A percentile compares a stretch with the other conserved stretches of the same genome.
phyloP scores from a whole-genome alignment of 2,888 invertebrate genomes.

The Drosophila mulleri region DNA sequence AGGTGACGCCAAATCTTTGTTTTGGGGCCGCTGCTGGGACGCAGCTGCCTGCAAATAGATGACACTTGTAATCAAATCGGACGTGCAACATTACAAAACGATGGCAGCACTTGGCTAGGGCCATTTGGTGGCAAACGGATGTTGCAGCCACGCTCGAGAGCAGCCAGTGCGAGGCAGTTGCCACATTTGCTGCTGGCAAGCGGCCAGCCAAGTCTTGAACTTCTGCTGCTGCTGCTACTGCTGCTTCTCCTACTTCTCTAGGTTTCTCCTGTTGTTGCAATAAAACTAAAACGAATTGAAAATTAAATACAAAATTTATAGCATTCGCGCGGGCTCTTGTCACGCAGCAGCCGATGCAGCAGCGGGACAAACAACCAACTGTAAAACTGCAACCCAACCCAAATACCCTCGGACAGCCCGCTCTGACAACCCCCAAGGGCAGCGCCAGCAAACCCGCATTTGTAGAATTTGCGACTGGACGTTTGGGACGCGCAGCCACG shows the following conservation, averaged over 20 bases:
- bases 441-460: slow-evolving; percentile 29
- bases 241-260: slow-evolving; percentile 11
- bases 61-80: slow-evolving; percentile 78
- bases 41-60: slow-evolving; percentile 62
- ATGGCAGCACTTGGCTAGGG: slow-evolving; percentile 36
- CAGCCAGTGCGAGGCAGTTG: slow-evolving; percentile 13
- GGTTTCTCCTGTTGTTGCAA: slow-evolving; percentile 41
- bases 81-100: slow-evolving; percentile 76
- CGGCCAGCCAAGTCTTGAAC: slow-evolving; percentile 56
- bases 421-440: slow-evolving; percentile 5
- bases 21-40: slow-evolving; percentile 11
- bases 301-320: slow-evolving; percentile 79
- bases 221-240: slow-evolving; percentile 39
- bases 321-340: slow-evolving; percentile 73
- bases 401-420: not conserved
- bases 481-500: slow-evolving; percentile 49
- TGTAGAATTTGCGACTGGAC: slow-evolving; percentile 34
- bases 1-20: slow-evolving; percentile 54
- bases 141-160: slow-evolving; percentile 67
- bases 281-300: slow-evolving; percentile 79
- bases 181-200: slow-evolving; percentile 43
- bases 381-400: slow-evolving; percentile 14
- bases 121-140: slow-evolving; percentile 50
- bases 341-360: slow-evolving; percentile 52
- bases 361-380: slow-evolving; percentile 43